Conservation (phyloP, 2,797 vertebrate genomes). For the Poeciliopsis paucimaculata region DNA sequence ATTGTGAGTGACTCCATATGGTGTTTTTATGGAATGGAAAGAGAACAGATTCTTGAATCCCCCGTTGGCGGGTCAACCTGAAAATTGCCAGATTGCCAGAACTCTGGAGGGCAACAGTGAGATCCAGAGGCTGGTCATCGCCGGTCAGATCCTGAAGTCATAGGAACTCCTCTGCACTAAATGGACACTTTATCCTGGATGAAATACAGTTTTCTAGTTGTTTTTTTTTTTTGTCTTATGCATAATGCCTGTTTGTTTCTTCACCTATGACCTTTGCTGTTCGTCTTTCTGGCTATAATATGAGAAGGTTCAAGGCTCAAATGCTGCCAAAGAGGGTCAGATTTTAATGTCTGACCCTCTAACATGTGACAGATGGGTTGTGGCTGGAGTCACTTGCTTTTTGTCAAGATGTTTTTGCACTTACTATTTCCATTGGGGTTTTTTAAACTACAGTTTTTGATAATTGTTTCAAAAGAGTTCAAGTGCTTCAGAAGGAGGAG, state of each 20-base stretch:
- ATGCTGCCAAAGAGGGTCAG: neutral
- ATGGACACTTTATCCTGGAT: no score
- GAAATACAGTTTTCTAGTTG: no score
- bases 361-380: neutral
- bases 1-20: no score
- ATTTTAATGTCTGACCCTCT: neutral
- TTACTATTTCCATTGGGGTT: neutral
- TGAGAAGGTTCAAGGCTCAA: neutral
- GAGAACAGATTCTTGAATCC: neutral
- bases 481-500: neutral
- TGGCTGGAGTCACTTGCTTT: neutral
- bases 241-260: neutral
- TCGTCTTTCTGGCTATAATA: neutral
- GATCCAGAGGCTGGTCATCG: no score
- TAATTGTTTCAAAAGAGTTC: neutral
- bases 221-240: neutral
- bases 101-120: no score
- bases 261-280: neutral
- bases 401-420: neutral
- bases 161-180: no score
- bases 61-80: neutral
- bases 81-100: neutral
- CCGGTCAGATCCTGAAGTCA: no score
- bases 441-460: neutral
- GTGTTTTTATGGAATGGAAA: neutral